A percentile compares a stretch with the other conserved stretches of the same genome.
Conservation (phyloP, 2,888 invertebrate species). For the Macaria notata region DNA sequence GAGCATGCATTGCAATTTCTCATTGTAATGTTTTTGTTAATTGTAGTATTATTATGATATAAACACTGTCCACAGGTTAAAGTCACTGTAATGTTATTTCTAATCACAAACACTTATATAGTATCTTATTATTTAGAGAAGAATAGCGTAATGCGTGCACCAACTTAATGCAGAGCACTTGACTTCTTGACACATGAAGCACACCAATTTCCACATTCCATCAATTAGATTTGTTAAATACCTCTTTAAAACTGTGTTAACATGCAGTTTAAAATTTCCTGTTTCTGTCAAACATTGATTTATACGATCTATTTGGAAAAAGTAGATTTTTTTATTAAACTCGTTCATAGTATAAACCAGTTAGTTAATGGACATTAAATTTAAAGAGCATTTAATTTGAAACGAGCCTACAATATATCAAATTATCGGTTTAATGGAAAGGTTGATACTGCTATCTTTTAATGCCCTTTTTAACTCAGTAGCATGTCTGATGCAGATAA, state of each 20-base stretch:
- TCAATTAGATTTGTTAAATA: slow-evolving; percentile 9
- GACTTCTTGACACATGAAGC: too few species aligned
- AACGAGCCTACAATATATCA: slow-evolving; percentile 35
- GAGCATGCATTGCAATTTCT: too few species aligned
- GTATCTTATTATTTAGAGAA: too few species aligned
- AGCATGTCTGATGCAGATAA: too few species aligned
- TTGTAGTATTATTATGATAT: too few species aligned
- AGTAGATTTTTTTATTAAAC: slow-evolving; percentile 24
- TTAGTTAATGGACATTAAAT: slow-evolving; percentile 35
- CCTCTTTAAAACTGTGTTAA: slow-evolving; percentile 11
- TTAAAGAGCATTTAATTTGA: slow-evolving; percentile 40
- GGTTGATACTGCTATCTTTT: slow-evolving; percentile 7
- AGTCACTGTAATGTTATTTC: too few species aligned
- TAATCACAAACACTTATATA: too few species aligned
- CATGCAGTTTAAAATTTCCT: slow-evolving; percentile 29
- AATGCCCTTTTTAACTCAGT: too few species aligned
- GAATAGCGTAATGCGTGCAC: too few species aligned
- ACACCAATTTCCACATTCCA: slow-evolving; percentile 1
- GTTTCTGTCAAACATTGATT: slow-evolving; percentile 28
- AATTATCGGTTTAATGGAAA: slow-evolving; percentile 34
- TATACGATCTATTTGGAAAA: slow-evolving; percentile 21
- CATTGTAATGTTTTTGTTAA: too few species aligned
- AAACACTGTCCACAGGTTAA: too few species aligned
- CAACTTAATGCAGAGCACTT: too few species aligned
- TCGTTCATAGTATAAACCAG: slow-evolving; percentile 26